Evolutionary conservation across 30 jellyfish, hydroid and myxozoan species (phyloP).

Genomic region (Sanderia malayensis): DNA sequence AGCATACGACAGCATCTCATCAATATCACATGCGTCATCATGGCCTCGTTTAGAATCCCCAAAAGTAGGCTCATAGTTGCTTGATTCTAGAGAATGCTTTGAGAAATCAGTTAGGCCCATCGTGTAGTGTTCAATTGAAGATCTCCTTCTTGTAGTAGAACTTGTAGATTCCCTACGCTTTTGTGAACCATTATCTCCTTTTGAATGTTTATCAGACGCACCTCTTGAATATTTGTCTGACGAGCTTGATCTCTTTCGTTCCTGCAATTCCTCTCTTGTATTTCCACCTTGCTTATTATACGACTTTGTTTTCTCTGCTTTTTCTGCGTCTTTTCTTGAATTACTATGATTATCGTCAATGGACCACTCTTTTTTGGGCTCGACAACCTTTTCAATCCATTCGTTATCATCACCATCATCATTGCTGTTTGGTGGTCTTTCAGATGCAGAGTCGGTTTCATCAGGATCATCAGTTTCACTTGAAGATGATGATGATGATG

Average conservation of each 20-base stretch:
- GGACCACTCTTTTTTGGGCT: background rate
- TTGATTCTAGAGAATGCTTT: background rate
- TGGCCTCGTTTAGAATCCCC: background rate
- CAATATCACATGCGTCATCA: background rate
- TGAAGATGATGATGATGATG: slow-evolving; percentile 9
- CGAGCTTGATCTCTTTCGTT: too few species aligned
- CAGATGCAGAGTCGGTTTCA: slow-evolving; percentile 54
- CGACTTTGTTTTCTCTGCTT: background rate
- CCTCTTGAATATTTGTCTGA: too few species aligned
- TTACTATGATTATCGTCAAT: background rate
- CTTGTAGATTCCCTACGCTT: background rate
- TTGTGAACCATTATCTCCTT: background rate
- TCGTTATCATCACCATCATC: too few species aligned
- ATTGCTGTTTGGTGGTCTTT: slow-evolving; percentile 50
- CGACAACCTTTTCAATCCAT: slow-evolving; percentile 58
- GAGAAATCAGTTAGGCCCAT: too few species aligned
- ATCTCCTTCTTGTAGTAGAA: background rate
- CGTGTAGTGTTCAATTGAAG: background rate
- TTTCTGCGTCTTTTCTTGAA: background rate
- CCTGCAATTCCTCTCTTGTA: too few species aligned
- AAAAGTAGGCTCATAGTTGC: background rate
- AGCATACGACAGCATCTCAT: background rate
- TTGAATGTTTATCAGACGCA: background rate
- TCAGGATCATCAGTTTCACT: slow-evolving; percentile 37
- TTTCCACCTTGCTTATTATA: too few species aligned